Evolutionary conservation across 2,113 vertebrate genomes (phyloP), one percentile per base, ranked within the genome.

Genomic region (Trachemys scripta): DNA sequence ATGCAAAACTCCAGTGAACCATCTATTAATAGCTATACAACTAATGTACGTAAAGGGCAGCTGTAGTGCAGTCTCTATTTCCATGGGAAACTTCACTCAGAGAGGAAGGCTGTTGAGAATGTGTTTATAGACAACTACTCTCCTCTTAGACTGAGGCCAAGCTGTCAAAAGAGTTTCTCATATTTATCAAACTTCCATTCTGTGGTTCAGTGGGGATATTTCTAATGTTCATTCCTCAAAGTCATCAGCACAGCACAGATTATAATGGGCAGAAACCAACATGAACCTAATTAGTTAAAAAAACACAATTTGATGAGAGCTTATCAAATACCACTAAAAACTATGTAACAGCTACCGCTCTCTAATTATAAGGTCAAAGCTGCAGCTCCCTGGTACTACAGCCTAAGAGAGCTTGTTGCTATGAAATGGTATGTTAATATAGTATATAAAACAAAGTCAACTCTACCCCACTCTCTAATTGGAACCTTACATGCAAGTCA

Each of bases 41-140:
- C 53, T 35, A 57, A 1, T 0, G 80, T 54, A 81, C 1, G 0
- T 62, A 85, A 79, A 93, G 93, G 53, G 47, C 89, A 90, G 90
- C 31, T 75, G 19, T 14, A 80, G 11, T 8, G 50, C 57, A 31
- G 69, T 27, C 38, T 57, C 54, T 51, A 81, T 81, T 92, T 96
- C 83, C 80, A 62, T n/a, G 80, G 84, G 86, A 88, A 94, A 86
- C 38, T 57, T 96, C 82, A 80, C 54, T 14, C 72, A 45, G 47
- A 7, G 14, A 8, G 42, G 47, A 19, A 24, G 29, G 76, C 47
- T 80, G 38, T 1, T 0, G 89, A 90, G 57, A 83, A 54, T 81
- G 42, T 50, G 54, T 50, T 90, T 89, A 94, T 82, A 90, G 59
- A 94, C 45, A 94, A 93, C 53, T 96, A 82, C 56, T 69, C 7